phyloP scores from a whole-genome alignment of 2,797 vertebrate species.

The Chloroceryle amazona region DNA sequence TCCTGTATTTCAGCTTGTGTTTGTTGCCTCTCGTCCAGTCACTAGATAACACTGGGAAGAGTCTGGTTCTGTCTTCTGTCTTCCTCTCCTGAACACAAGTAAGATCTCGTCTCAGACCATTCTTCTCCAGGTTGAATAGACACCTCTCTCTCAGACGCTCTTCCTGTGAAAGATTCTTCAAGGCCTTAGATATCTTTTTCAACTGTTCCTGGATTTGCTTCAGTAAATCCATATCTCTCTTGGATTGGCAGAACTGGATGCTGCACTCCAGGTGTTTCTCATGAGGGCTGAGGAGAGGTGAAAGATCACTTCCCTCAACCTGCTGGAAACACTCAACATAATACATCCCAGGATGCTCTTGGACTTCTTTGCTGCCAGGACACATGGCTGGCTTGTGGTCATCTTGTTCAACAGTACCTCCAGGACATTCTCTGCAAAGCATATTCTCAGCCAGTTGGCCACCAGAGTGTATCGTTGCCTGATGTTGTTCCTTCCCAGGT shows the following conservation, averaged over 20 bases:
- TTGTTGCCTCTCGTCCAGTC: neutral
- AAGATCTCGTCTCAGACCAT: neutral
- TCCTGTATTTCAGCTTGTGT: neutral
- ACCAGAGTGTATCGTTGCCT: no score
- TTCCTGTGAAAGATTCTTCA: neutral
- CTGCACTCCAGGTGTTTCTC: neutral
- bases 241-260: neutral
- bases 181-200: neutral
- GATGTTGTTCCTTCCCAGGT: no score
- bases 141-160: neutral
- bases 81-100: neutral
- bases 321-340: neutral
- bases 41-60: neutral
- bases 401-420: neutral
- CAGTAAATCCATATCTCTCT: neutral
- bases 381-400: neutral
- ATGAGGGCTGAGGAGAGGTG: no score
- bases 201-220: neutral
- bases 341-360: neutral
- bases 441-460: neutral
- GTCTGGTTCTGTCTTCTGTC: neutral
- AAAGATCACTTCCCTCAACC: neutral
- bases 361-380: neutral
- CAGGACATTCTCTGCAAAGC: neutral
- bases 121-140: neutral